These are phyloP conservation scores for Trialeurodes vaporariorum DNA, from an alignment of 1,140 invertebrate species.

Conservation along the genomic window DNA sequence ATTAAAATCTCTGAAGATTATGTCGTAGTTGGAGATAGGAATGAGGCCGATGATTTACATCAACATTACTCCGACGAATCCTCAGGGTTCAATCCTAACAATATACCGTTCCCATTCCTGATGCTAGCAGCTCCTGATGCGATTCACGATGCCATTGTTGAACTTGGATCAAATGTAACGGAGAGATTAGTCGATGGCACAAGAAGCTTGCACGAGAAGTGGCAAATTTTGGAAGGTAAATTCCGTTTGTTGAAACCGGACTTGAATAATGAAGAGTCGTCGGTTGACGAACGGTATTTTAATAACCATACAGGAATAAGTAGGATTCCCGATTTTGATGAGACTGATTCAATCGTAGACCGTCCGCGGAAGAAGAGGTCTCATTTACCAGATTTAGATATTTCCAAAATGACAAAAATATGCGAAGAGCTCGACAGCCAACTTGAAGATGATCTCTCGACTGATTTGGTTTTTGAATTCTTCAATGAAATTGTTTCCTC, in stretches of 20 bases:
- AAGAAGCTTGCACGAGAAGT: constrained; percentile 39
- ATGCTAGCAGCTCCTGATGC: constrained; percentile 23
- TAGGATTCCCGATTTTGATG: background rate
- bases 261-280: background rate
- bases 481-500: constrained; percentile 6
- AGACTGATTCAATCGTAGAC: constrained; percentile 14
- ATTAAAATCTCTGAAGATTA: background rate
- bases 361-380: constrained; percentile 6
- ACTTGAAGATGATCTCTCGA: constrained; percentile 3
- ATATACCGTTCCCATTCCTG: constrained; percentile 21
- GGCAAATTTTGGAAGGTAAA: constrained; percentile 24
- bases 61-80: background rate
- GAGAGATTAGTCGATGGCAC: constrained; percentile 39
- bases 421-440: constrained; percentile 15
- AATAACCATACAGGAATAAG: background rate
- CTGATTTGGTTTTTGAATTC: constrained; percentile 12
- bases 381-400: constrained; percentile 13
- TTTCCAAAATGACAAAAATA: constrained; percentile 12
- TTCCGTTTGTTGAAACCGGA: constrained; percentile 13
- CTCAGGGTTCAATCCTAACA: background rate
- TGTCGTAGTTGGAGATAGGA: background rate
- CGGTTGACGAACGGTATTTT: background rate
- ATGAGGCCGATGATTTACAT: constrained; percentile 6
- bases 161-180: constrained; percentile 36
- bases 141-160: constrained; percentile 37